Evolutionary conservation across 2,888 invertebrate genomes (phyloP).

Genomic region (Cosmorhoe ocellata): DNA sequence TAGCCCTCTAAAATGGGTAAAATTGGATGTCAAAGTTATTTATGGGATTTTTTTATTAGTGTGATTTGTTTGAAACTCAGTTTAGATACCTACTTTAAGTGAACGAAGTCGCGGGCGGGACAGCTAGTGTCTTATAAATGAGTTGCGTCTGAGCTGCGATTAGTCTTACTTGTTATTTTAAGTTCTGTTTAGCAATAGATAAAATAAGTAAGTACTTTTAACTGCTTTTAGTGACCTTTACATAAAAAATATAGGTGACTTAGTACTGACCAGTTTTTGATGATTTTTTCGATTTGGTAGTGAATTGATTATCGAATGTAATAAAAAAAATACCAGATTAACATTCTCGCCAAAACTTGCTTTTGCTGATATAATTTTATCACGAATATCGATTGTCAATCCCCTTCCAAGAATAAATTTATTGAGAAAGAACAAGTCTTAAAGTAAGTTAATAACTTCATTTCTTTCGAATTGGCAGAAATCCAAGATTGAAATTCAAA

Average conservation of each 20-base stretch:
- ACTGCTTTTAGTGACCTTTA: no score
- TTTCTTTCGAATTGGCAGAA: neutral
- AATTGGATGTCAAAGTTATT: no score
- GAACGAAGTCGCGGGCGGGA: no score
- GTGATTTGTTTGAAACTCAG: no score
- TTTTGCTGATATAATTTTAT: neutral
- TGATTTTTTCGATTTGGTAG: neutral
- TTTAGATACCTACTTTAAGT: no score
- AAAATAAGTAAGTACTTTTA: no score
- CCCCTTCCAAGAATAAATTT: neutral
- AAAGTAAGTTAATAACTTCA: neutral
- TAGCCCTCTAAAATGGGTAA: no score
- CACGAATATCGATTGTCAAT: conserved; percentile 1
- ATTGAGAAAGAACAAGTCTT: neutral
- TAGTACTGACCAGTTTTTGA: no score
- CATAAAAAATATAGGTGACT: no score
- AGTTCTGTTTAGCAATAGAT: neutral
- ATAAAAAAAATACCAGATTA: neutral
- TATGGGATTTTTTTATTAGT: no score
- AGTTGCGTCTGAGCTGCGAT: conserved; percentile 7
- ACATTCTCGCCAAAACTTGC: conserved; percentile 2
- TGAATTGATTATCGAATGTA: no score
- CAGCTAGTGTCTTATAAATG: no score
- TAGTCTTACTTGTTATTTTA: neutral
- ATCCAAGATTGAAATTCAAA: conserved; percentile 3